phyloP scores from a whole-genome alignment of 2,888 invertebrate genomes.

The Tuta absoluta region DNA sequence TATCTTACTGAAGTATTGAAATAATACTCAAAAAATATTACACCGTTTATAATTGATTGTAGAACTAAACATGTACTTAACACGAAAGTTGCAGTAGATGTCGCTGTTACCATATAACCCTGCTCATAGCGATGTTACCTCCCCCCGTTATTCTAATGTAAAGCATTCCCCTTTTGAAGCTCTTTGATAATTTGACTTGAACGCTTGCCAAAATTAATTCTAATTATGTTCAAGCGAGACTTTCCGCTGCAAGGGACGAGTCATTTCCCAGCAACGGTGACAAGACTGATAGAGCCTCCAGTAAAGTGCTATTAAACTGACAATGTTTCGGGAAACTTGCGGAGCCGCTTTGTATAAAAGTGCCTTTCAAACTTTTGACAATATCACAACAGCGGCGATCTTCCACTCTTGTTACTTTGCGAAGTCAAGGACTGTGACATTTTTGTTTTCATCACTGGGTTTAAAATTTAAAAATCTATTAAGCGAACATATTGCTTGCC shows the following conservation, averaged over 20 bases:
- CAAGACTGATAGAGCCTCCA: slow-evolving; percentile 6
- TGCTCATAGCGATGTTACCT: neutral
- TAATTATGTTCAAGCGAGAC: slow-evolving; percentile 35
- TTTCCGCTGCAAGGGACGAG: slow-evolving; percentile 37
- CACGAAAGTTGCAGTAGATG: neutral
- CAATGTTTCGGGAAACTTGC: slow-evolving; percentile 6
- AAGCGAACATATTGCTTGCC: no score
- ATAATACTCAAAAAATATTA: no score
- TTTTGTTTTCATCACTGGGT: neutral
- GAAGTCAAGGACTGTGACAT: neutral
- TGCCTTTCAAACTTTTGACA: slow-evolving; percentile 9
- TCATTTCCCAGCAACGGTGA: slow-evolving; percentile 31
- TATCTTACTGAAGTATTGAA: no score
- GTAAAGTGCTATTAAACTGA: slow-evolving; percentile 15
- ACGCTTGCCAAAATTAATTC: slow-evolving; percentile 43
- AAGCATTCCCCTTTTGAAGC: slow-evolving; percentile 2
- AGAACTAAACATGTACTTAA: no score
- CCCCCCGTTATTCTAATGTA: neutral
- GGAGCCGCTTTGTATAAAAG: slow-evolving; percentile 6
- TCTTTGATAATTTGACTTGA: slow-evolving; percentile 27
- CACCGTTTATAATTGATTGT: no score
- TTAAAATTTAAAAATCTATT: neutral
- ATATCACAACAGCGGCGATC: slow-evolving; percentile 1
- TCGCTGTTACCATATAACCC: neutral
- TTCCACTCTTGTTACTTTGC: neutral